Evolutionary conservation across 35 echinoderm and acorn worm species (phyloP), one percentile per base, ranked within the genome.

Genomic region (Amphiura filiformis): DNA sequence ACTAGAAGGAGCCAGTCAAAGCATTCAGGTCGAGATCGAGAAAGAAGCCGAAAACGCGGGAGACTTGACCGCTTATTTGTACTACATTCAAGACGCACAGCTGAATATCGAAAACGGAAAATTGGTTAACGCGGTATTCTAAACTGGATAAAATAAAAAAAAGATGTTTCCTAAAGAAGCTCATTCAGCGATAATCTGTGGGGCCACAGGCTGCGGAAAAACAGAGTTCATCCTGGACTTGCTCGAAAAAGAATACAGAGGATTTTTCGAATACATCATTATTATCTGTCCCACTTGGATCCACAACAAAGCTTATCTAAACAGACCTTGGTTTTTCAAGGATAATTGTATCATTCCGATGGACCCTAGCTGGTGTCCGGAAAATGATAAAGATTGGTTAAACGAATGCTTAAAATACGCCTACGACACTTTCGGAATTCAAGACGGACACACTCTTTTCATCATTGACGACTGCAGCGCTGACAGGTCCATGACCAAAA

Each of bases 211-310:
- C 13, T 84, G 41, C 33, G 82, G 82, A 61, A 84, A 84, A 65
- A 84, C 82, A 38, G 82, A 84, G 82, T 84, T 84, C 35, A 33
- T 84, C 12, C 56, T 84, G 56, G 56, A 84, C 35, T 33, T 84
- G 11, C 56, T 84, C 32, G 82, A 56, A 84, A 84, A 82, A 38
- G 80, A 82, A 39, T 82, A 82, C 34, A 82, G 26, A 47, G 0
- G 15, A 13, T 84, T 57, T 84, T 84, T 84, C 56, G 82, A 84
- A 35, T 37, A 84, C 56, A 84, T 84, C 32, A 42, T 84, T 22
- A 84, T 84, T 31, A 65, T 84, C 37, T 84, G 41, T 57, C 82
- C 82, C 7, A 84, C 39, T 26, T 34, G 44, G 56, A 57, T 34
- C 31, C 34, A 33, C 23, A 84, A 84, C 37, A 65, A 84, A 61